phyloP scores from a whole-genome alignment of 2,113 vertebrate genomes.

The Manacus vitellinus region DNA sequence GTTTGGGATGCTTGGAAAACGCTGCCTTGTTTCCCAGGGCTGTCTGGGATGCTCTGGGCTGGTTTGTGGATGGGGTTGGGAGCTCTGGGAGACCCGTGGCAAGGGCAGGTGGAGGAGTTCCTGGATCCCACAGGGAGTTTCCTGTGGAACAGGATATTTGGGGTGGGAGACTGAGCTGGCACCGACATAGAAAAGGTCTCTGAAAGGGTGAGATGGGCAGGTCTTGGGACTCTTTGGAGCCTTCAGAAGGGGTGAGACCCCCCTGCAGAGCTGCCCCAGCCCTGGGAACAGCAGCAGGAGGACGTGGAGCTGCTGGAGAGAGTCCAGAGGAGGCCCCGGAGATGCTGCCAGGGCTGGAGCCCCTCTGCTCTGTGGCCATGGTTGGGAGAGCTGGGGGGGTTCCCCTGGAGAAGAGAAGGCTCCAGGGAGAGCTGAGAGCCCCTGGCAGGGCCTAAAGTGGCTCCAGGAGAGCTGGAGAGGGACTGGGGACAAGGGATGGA shows the following conservation, averaged over 20 bases:
- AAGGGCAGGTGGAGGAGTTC: background rate
- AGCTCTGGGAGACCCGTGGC: background rate
- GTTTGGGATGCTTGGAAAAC: background rate
- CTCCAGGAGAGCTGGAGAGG: no score
- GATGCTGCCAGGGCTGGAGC: no score
- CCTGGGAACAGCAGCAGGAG: no score
- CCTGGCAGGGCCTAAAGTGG: no score
- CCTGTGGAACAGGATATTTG: fast-evolving
- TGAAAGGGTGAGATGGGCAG: fast-evolving
- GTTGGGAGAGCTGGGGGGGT: no score
- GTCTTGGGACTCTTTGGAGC: background rate
- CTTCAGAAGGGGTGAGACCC: background rate
- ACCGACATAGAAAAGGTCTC: background rate
- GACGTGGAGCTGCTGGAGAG: no score
- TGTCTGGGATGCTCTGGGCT: background rate
- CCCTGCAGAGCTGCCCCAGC: no score
- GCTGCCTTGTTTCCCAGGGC: background rate
- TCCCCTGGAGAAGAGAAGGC: no score
- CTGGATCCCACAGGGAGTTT: background rate
- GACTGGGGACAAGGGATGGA: background rate
- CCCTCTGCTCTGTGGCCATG: no score
- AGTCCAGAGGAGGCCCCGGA: no score
- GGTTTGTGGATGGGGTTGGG: background rate
- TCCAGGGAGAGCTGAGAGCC: no score
- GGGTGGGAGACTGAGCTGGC: background rate